Conservation (phyloP, 2,797 vertebrate genomes). For the Muscicapa comitata region DNA sequence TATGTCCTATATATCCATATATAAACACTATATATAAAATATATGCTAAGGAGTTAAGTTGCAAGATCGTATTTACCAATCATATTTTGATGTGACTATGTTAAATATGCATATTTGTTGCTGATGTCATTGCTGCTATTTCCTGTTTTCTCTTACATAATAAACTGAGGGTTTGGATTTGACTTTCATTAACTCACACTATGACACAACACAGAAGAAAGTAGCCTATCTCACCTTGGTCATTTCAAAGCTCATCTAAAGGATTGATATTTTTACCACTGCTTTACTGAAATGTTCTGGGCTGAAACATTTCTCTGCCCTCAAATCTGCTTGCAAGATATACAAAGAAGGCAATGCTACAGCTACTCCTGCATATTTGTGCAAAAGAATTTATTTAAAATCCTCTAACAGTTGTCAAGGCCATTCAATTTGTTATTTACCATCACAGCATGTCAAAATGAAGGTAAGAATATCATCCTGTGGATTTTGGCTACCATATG, state of each 20-base stretch:
- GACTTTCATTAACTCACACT: not conserved
- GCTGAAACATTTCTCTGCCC: not conserved
- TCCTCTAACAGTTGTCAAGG: not conserved
- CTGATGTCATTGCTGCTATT: not conserved
- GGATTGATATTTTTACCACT: not conserved
- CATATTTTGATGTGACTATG: not conserved
- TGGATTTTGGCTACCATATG: not conserved
- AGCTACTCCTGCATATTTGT: not conserved
- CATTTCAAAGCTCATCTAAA: not conserved
- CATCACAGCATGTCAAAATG: not conserved
- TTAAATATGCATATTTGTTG: not conserved
- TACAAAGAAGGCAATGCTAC: not conserved
- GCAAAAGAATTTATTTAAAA: not conserved
- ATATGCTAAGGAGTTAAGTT: not conserved
- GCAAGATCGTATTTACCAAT: not conserved
- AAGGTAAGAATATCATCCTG: not conserved
- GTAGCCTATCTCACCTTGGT: not conserved
- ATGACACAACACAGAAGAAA: not conserved
- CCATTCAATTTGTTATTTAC: not conserved
- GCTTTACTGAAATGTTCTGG: not conserved
- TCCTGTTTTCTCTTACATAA: not conserved
- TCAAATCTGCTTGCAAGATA: not conserved
- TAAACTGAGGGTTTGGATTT: not conserved
- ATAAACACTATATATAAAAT: not conserved
- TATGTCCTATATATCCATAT: too few species aligned